Evolutionary conservation across 2,797 vertebrate genomes (phyloP), one percentile per base, ranked within the genome.

Genomic region (Peromyscus nudipes): DNA sequence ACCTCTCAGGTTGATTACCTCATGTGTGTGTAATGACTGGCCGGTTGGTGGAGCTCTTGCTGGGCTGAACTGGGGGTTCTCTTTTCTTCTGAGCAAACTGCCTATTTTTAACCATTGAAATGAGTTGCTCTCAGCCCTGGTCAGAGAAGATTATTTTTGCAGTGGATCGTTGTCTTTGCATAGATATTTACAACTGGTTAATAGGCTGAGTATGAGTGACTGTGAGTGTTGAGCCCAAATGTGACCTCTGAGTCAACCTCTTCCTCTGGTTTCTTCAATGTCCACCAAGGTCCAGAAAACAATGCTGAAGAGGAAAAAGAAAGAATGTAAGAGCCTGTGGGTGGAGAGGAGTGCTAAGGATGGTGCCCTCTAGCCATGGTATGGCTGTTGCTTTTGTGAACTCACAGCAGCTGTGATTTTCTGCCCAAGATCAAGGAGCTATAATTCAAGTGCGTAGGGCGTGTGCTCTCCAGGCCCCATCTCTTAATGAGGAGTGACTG

Each of bases 1-100:
- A 76, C 86, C 49, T 83, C 83, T 64, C 91, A 95, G 93, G 95
- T 93, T 95, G 57, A 83, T 97, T 95, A 87, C 94, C 73, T 60
- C 69, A 37, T 34, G 6, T 82, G 23, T 12, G 9, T 6, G 4
- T 82, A 89, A 73, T 34, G 71, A 52, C 65, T 92, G 27, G 55
- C 86, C 62, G 82, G 37, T 86, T 57, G 91, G 12, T 55, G 46
- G 40, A 80, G 14, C 40, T 62, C 62, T 91, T 89, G 65, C 62
- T 95, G 40, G 7, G 43, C 25, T 91, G 16, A 93, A 43, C 73
- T 87, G 37, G 29, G 46, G 67, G 1, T 83, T 86, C 60, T 84
- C 17, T 79, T 89, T 95, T 67, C 34, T 87, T 96, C 73, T 57
- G 82, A 91, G 71, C 87, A 96, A 75, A 64, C 21, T 85, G 40